Evolutionary conservation across 2,797 vertebrate genomes (phyloP).

Genomic region (Menidia menidia): DNA sequence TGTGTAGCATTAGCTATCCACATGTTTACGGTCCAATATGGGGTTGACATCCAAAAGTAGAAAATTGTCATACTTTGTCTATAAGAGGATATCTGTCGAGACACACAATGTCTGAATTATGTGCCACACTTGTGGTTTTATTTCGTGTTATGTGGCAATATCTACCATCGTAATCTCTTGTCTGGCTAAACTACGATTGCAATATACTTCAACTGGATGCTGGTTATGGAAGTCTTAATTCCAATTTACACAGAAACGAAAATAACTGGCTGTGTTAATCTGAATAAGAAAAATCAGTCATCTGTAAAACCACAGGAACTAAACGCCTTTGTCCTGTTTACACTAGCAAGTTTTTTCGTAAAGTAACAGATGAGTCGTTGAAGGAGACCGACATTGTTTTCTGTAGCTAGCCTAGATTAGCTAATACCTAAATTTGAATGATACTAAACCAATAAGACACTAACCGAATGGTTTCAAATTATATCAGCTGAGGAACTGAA

Average conservation of each 20-base stretch:
- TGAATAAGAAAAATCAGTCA: not conserved
- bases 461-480: not conserved
- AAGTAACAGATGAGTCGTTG: not conserved
- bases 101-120: not conserved
- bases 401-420: slow-evolving; percentile 12
- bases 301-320: slow-evolving; percentile 4
- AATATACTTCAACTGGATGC: too few species aligned
- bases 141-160: too few species aligned
- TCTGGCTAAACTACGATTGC: not conserved
- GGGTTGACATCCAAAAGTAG: not conserved
- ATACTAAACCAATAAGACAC: not conserved
- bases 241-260: slow-evolving; percentile 19
- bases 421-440: slow-evolving; percentile 12
- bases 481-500: not conserved
- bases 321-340: slow-evolving; percentile 1
- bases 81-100: not conserved
- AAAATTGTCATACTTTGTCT: not conserved
- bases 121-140: too few species aligned
- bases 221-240: too few species aligned
- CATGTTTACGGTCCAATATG: too few species aligned
- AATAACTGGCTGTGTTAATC: slow-evolving; percentile 11
- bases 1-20: too few species aligned
- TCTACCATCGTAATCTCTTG: not conserved
- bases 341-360: not conserved
- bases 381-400: slow-evolving; percentile 53